Evolutionary conservation across 2,888 invertebrate species (phyloP).

Genomic region (Zygothrica quintamaculata): DNA sequence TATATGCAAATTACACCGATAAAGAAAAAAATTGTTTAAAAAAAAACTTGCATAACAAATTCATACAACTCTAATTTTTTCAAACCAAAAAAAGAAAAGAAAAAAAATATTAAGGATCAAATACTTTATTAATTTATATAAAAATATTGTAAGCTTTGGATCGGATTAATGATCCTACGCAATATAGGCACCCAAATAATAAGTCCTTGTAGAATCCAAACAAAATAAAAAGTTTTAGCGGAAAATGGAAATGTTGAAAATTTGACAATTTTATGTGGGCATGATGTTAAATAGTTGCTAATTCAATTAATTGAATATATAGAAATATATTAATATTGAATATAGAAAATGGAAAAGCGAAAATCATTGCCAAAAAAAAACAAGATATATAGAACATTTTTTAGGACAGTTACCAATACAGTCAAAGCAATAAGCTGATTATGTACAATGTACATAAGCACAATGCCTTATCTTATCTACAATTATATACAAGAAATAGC

Average conservation of each 20-base stretch:
- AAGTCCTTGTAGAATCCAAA: constrained; percentile 30
- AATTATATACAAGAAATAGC: constrained; percentile 37
- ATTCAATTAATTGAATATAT: constrained; percentile 25
- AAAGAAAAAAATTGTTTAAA: constrained; percentile 61
- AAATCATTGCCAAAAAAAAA: constrained; percentile 62
- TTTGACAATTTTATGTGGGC: constrained; percentile 39
- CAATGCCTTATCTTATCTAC: constrained; percentile 66
- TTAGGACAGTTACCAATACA: constrained; percentile 34
- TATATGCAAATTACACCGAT: constrained; percentile 63
- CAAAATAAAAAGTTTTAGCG: no score
- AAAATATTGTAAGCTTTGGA: constrained; percentile 68
- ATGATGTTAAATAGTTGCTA: constrained; percentile 22
- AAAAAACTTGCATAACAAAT: constrained; percentile 85
- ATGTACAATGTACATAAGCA: constrained; percentile 61
- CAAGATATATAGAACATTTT: no score
- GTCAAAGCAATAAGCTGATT: constrained; percentile 34
- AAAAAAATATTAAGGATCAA: constrained; percentile 14
- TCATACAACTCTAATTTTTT: constrained; percentile 82
- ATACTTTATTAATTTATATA: constrained; percentile 64
- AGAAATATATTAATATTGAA: constrained; percentile 13
- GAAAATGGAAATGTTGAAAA: constrained; percentile 3
- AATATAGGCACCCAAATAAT: constrained; percentile 40
- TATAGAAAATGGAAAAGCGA: constrained; percentile 29
- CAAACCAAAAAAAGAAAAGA: constrained; percentile 56
- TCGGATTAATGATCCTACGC: constrained; percentile 30